Evolutionary conservation across 2,113 vertebrate genomes (phyloP), one percentile per base, ranked within the genome.

Genomic region (Myotis brandtii): DNA sequence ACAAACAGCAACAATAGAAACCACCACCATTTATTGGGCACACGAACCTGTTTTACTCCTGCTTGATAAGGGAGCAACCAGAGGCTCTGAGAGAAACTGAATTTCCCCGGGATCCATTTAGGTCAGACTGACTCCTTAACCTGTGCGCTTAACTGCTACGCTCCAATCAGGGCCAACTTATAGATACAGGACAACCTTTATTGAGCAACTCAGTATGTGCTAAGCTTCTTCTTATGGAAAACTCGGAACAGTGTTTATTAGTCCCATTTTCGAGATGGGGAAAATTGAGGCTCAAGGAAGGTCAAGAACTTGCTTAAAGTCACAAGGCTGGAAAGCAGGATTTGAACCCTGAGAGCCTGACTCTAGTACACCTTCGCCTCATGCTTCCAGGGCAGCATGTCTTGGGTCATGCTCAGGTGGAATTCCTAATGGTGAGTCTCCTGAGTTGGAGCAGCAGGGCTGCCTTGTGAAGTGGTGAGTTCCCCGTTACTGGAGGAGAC

Each of bases 341-440:
- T 9, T 32, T 32, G 56, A 62, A 48, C 43, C 18, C 0, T 0
- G 54, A 43, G 1, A 3, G 7, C 16, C 27, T 23, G 75, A 69
- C 3, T 25, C 30, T n/a, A 5, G 54, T 18, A 18, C 13, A 1
- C 23, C 3, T 37, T 32, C 2, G 27, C 43, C 25, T 67, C 0
- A 0, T 20, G 20, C 20, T 11, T 3, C 59, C 0, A 18, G 46
- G 62, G 2, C 50, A 8, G 1, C 4, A 5, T 0, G 59, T 30
- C 37, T 30, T 7, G 18, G 18, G 72, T 30, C 16, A 16, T 0
- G 3, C 27, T 9, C 6, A 23, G 77, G 32, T 2, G 21, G 30
- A 83, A 52, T 20, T 67, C 40, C 73, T 34, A 10, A 3, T 0
- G 37, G 40, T 20, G 20, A 64, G 43, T 27, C 75, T 27, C 43